Evolutionary conservation across 2,113 vertebrate genomes (phyloP).

Genomic region (Engystomops pustulosus): DNA sequence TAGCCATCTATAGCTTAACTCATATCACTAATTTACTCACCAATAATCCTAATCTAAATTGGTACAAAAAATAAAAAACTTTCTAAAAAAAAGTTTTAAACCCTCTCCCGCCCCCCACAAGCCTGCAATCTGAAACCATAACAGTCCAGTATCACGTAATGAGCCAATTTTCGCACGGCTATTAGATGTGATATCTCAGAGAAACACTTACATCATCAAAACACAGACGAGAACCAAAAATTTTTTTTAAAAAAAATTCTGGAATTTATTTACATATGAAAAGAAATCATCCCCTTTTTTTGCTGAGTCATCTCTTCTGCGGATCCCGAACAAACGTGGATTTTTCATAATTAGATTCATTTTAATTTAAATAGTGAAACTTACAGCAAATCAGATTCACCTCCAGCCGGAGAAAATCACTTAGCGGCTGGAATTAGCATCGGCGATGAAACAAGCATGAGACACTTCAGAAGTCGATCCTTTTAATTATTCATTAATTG

Average conservation of each 20-base stretch:
- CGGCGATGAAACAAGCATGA: constrained; percentile 39
- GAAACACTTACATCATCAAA: background rate
- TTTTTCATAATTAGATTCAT: constrained; percentile 33
- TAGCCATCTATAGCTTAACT: too few relatives aligned
- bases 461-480: constrained; percentile 41
- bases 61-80: too few relatives aligned
- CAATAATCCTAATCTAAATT: too few relatives aligned
- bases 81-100: too few relatives aligned
- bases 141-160: background rate
- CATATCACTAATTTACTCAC: too few relatives aligned
- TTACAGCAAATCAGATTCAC: constrained; percentile 35
- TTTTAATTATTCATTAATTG: constrained; percentile 58
- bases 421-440: constrained; percentile 45
- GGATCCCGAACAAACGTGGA: background rate
- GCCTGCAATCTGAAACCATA: too few relatives aligned
- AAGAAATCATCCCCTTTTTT: background rate
- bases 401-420: constrained; percentile 47
- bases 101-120: too few relatives aligned
- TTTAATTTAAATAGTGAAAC: constrained; percentile 45
- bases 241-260: background rate
- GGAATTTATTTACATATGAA: constrained; percentile 18
- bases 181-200: background rate
- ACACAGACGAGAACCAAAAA: background rate
- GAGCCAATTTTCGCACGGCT: background rate
- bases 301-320: background rate